Conservation (phyloP, 2,113 vertebrate species). For the Pogonocichla stellata region DNA sequence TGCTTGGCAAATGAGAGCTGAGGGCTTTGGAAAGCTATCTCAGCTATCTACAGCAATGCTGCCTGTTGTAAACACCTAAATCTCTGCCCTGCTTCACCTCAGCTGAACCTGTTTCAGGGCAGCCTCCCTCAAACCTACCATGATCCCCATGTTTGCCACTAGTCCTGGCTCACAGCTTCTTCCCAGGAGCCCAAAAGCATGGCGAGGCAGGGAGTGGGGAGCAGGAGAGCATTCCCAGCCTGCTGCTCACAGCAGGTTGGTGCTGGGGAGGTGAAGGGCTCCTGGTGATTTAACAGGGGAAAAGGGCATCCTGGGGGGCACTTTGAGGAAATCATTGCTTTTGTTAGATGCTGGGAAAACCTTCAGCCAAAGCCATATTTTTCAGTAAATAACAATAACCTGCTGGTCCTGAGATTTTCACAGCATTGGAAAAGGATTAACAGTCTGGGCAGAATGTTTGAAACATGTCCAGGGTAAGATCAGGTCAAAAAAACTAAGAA, state of each 20-base stretch:
- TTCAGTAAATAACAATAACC: not conserved
- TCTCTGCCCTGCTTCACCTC: not conserved
- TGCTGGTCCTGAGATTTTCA: not conserved
- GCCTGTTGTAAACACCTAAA: not conserved
- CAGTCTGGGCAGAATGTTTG: not conserved
- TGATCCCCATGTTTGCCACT: rapidly evolving
- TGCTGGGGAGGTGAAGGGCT: not conserved
- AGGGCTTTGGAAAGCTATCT: not conserved
- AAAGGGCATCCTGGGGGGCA: not conserved
- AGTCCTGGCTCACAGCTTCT: not conserved
- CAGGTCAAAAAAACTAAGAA: not conserved
- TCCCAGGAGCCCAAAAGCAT: not conserved
- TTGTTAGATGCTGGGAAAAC: not conserved
- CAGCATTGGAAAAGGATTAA: not conserved
- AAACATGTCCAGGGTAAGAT: not conserved
- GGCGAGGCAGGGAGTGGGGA: not conserved
- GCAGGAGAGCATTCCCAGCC: not conserved
- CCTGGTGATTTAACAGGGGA: not conserved
- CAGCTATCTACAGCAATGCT: not conserved
- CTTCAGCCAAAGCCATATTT: not conserved
- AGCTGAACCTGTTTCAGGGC: not conserved
- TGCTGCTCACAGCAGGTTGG: not conserved
- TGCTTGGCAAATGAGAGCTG: not conserved
- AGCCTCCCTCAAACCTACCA: not conserved
- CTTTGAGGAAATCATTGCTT: not conserved